phyloP scores from a whole-genome alignment of 2,113 vertebrate species.

The Rhipidura dahli region DNA sequence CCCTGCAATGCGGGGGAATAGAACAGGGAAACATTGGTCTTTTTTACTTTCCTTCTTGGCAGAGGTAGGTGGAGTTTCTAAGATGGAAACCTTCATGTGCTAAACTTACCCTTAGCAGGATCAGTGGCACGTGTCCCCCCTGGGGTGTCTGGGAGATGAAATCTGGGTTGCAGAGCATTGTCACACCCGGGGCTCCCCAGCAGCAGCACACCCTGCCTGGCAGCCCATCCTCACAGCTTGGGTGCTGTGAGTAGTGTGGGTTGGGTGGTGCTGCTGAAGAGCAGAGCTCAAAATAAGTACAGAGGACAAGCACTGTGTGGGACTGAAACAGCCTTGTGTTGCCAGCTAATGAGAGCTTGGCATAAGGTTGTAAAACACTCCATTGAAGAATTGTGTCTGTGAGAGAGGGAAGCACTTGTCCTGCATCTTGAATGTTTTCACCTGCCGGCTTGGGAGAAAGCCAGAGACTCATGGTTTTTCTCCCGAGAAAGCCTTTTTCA shows the following conservation, averaged over 20 bases:
- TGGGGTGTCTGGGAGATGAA: neutral
- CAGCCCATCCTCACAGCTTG: rapidly evolving
- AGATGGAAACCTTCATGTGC: neutral
- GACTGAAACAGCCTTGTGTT: neutral
- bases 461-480: neutral
- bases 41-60: neutral
- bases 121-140: rapidly evolving
- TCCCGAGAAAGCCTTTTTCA: neutral
- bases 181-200: neutral
- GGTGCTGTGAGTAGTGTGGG: no score
- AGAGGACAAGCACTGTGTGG: neutral
- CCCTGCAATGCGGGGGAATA: rapidly evolving
- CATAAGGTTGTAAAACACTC: neutral
- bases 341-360: neutral
- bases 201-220: rapidly evolving
- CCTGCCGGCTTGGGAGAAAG: neutral
- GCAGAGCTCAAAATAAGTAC: neutral
- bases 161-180: rapidly evolving
- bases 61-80: neutral
- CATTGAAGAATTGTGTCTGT: neutral
- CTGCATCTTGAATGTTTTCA: neutral
- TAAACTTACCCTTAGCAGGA: rapidly evolving
- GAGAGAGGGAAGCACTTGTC: neutral
- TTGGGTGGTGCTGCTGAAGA: neutral
- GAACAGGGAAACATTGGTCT: neutral